These are phyloP conservation scores for Probosciger aterrimus DNA, from an alignment of 2,113 vertebrate genomes.

Conservation along the genomic window DNA sequence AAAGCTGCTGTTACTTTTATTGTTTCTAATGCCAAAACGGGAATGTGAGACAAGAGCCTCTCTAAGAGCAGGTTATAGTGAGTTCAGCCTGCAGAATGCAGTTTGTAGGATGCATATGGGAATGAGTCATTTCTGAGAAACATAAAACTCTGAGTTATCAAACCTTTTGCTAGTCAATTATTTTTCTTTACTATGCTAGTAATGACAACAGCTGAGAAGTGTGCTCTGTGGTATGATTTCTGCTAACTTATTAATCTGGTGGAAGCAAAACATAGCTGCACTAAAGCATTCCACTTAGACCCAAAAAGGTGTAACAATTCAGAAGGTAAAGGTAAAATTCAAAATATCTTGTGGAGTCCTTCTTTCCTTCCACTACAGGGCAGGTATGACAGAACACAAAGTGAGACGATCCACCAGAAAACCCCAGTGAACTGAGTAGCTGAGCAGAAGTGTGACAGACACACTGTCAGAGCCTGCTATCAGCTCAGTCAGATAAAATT, in stretches of 20 bases:
- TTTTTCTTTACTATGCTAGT: background rate
- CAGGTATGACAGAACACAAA: background rate
- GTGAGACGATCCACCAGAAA: background rate
- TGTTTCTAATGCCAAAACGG: constrained; percentile 48
- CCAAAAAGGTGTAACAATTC: background rate
- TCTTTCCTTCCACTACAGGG: background rate
- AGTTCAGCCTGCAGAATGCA: constrained; percentile 39
- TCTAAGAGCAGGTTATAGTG: constrained; percentile 46
- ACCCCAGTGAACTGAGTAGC: background rate
- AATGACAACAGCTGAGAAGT: background rate
- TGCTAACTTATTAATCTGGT: background rate
- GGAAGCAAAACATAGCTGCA: background rate
- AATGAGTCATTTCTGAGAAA: constrained; percentile 57
- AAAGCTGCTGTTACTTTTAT: constrained; percentile 23
- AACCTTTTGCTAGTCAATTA: constrained; percentile 18
- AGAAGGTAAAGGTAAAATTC: background rate
- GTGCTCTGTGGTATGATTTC: background rate
- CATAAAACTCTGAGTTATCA: constrained; percentile 47
- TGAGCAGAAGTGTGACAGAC: background rate
- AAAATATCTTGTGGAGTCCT: background rate
- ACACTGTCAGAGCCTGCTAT: background rate
- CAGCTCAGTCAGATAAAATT: background rate
- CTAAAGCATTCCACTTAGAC: background rate
- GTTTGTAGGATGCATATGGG: constrained; percentile 52
- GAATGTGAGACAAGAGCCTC: constrained; percentile 40